Percentiles rank a stretch among this genome's conserved stretches.
Evolutionary conservation across 2,888 invertebrate species (phyloP).

Genomic region (Lysandra coridon): DNA sequence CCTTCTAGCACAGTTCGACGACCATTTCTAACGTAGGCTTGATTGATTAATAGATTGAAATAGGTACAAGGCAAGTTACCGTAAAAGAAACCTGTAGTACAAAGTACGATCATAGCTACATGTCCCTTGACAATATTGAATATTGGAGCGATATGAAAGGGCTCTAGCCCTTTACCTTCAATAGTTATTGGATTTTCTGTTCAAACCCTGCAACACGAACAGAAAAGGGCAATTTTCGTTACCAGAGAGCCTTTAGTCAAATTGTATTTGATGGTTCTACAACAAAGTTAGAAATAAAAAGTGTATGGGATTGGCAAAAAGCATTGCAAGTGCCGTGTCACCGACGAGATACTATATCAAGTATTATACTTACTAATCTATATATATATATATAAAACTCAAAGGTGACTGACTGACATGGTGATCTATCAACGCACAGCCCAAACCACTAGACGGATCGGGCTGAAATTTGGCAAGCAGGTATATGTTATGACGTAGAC

Average conservation of each 20-base stretch:
- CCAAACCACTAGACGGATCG: too few species aligned
- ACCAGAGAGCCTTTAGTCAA: neutral
- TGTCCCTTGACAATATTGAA: slow-evolving; percentile 11
- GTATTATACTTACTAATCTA: too few species aligned
- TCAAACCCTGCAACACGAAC: neutral
- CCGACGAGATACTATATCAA: too few species aligned
- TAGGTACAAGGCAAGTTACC: slow-evolving; percentile 1
- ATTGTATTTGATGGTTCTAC: too few species aligned
- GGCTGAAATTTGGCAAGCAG: too few species aligned
- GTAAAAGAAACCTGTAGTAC: slow-evolving; percentile 3
- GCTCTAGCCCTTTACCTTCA: neutral
- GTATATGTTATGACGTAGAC: too few species aligned
- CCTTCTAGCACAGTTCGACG: neutral
- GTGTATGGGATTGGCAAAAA: too few species aligned
- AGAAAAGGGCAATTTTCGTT: neutral
- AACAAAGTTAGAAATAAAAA: too few species aligned
- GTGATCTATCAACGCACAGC: too few species aligned
- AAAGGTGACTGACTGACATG: too few species aligned
- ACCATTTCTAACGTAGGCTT: neutral
- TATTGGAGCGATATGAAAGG: neutral
- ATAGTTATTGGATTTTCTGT: slow-evolving; percentile 1
- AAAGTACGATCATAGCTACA: slow-evolving; percentile 18
- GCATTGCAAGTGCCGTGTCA: too few species aligned
- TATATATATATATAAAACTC: too few species aligned
- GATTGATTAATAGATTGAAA: neutral